These are phyloP conservation scores for Ceratothoa steindachneri DNA, from an alignment of 2,888 invertebrate genomes.

Conservation along the genomic window DNA sequence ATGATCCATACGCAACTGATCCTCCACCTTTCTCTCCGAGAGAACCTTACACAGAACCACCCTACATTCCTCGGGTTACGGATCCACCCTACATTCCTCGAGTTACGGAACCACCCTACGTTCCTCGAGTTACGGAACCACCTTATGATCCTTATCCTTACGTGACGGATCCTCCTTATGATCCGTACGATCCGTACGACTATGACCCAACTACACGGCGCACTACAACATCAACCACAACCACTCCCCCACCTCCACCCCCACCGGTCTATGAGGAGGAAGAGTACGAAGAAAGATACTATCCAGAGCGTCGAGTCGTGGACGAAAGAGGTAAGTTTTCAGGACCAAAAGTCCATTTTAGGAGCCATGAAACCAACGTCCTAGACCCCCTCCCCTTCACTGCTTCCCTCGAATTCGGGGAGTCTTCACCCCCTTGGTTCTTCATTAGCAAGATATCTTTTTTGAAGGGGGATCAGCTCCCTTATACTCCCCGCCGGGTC, in stretches of 20 bases:
- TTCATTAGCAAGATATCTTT: too few relatives aligned
- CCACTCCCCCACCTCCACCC: slow-evolving; percentile 13
- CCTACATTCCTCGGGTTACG: slow-evolving; percentile 8
- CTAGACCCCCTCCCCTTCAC: too few relatives aligned
- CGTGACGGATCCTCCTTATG: slow-evolving; percentile 33
- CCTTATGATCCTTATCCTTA: slow-evolving; percentile 17
- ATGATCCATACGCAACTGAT: slow-evolving; percentile 19
- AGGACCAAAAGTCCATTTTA: too few relatives aligned
- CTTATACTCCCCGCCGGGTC: too few relatives aligned
- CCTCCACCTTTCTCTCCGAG: background rate
- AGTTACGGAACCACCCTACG: slow-evolving; percentile 19
- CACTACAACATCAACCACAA: slow-evolving; percentile 28
- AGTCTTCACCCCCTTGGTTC: too few relatives aligned
- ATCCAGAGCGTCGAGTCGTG: too few relatives aligned
- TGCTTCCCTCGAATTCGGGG: too few relatives aligned
- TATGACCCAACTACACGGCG: slow-evolving; percentile 11
- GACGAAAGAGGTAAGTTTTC: too few relatives aligned
- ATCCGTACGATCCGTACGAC: slow-evolving; percentile 31
- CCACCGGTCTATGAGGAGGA: too few relatives aligned
- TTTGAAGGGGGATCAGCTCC: too few relatives aligned
- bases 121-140: slow-evolving; percentile 3
- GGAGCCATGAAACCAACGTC: too few relatives aligned
- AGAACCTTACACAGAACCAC: slow-evolving; percentile 14
- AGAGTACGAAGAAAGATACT: too few relatives aligned
- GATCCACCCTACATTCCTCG: slow-evolving; percentile 28